Conservation (phyloP, 2,797 vertebrate genomes). For the Amblyraja radiata region DNA sequence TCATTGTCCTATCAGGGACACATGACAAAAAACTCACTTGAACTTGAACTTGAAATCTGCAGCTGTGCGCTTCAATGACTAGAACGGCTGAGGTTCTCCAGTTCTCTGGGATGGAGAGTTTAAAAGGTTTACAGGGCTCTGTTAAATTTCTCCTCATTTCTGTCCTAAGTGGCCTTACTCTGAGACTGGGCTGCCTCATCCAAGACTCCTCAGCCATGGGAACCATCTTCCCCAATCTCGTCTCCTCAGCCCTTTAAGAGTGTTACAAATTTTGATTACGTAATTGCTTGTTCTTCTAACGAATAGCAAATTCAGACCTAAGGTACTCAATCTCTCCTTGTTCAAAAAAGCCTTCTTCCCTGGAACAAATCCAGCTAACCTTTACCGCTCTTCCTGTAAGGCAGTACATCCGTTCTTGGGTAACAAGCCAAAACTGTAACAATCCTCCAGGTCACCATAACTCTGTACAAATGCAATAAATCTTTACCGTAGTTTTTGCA, state of each 20-base stretch:
- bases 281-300: background rate
- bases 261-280: background rate
- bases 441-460: background rate
- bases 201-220: too few species aligned
- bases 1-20: too few species aligned
- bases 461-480: background rate
- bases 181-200: background rate
- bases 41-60: too few species aligned
- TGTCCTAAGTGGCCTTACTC: too few species aligned
- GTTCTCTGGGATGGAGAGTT: background rate
- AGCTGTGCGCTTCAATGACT: too few species aligned
- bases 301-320: background rate
- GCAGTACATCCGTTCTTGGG: background rate
- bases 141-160: background rate
- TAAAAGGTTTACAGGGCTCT: background rate
- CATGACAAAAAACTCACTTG: too few species aligned
- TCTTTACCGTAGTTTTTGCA: too few species aligned
- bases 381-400: background rate
- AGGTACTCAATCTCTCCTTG: background rate
- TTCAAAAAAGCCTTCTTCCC: too few species aligned
- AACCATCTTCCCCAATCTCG: background rate
- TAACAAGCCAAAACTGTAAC: background rate
- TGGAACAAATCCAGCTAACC: background rate
- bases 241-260: background rate
- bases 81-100: too few species aligned